Percentiles rank a stretch among this genome's conserved stretches.
Evolutionary conservation across 2,797 vertebrate species (phyloP).

Genomic region (Hemitrygon akajei): DNA sequence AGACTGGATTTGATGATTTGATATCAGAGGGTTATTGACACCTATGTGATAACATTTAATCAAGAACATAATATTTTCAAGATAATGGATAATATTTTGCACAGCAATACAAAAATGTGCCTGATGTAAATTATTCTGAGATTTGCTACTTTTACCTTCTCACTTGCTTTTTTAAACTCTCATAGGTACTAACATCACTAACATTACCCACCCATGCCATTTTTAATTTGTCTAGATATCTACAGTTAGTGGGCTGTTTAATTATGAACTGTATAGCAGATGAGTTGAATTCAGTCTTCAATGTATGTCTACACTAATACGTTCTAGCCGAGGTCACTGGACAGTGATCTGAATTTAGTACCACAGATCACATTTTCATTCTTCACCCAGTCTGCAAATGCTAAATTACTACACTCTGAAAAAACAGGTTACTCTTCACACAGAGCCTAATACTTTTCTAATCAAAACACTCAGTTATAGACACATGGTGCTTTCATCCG

Average conservation of each 20-base stretch:
- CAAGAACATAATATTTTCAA: background rate
- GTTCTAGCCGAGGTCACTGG: background rate
- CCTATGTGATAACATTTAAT: constrained; percentile 5
- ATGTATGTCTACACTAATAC: background rate
- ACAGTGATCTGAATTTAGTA: background rate
- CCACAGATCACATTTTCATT: background rate
- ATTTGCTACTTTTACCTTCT: background rate
- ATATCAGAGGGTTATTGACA: background rate
- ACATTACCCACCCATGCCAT: background rate
- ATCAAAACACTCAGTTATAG: background rate
- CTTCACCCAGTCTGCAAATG: background rate
- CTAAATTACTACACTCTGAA: background rate
- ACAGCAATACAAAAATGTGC: constrained; percentile 7
- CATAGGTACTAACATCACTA: too few relatives aligned
- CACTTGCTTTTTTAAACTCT: background rate
- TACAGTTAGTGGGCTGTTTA: background rate
- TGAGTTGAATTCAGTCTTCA: background rate
- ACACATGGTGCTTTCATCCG: too few relatives aligned
- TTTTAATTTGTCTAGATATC: background rate
- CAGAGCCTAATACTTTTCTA: background rate
- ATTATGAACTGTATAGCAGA: background rate
- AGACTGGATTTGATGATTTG: background rate
- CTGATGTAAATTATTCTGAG: background rate
- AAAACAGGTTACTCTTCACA: background rate
- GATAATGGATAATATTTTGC: background rate